Evolutionary conservation across 2,797 vertebrate genomes (phyloP).

Genomic region (Trachops cirrhosus): DNA sequence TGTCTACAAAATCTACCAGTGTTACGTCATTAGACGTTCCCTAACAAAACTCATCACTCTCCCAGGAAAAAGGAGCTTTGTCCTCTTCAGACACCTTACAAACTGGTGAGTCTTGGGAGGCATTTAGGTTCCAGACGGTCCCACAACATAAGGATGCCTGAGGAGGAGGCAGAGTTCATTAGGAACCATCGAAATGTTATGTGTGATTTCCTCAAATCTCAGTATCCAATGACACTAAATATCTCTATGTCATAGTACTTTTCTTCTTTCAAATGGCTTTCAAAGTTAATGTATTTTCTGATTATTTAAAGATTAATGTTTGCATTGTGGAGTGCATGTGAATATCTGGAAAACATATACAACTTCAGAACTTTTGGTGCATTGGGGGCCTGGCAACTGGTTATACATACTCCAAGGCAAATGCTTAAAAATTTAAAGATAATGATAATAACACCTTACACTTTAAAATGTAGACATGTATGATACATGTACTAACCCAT

Average conservation of each 20-base stretch:
- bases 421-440: neutral
- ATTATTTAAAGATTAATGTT: neutral
- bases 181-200: neutral
- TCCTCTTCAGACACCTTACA: neutral
- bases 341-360: neutral
- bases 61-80: neutral
- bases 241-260: neutral
- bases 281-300: neutral
- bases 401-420: neutral
- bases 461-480: neutral
- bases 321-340: neutral
- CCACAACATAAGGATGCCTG: neutral
- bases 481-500: neutral
- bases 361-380: neutral
- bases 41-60: neutral
- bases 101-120: neutral
- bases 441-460: neutral
- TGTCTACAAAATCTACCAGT: too few relatives aligned
- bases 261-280: neutral
- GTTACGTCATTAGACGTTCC: neutral
- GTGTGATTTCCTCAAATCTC: neutral
- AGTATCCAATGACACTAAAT: neutral
- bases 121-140: neutral
- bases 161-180: neutral
- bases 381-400: neutral